Conservation (phyloP, 2,797 vertebrate species). For the Bradypodion ventrale region DNA sequence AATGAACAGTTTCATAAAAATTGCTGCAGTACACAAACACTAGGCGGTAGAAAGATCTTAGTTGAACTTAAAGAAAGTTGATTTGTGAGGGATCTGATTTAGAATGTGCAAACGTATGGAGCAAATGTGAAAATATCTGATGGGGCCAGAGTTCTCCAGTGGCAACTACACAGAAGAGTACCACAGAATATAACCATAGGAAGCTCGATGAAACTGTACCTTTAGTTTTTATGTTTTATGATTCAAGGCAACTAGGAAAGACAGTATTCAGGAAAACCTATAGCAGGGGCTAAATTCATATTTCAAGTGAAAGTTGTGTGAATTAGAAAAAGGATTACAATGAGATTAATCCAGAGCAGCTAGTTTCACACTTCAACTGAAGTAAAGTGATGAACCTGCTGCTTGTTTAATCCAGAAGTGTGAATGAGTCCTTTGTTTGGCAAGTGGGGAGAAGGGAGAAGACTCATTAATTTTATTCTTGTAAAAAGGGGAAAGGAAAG, state of each 20-base stretch:
- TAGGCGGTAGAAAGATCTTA: not conserved
- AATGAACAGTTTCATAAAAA: not conserved
- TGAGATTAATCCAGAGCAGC: slow-evolving; percentile 20
- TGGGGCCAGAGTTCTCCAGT: not conserved
- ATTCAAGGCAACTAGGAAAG: not conserved
- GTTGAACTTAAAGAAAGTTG: not conserved
- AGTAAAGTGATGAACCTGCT: slow-evolving; percentile 12
- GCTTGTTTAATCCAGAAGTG: slow-evolving; percentile 15
- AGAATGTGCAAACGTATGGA: not conserved
- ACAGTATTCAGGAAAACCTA: not conserved
- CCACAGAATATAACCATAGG: not conserved
- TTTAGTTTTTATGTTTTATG: not conserved
- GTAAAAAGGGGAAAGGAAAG: not conserved
- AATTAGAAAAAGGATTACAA: slow-evolving; percentile 17
- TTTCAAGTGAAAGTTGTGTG: slow-evolving; percentile 4
- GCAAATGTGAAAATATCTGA: not conserved
- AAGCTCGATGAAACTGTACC: not conserved
- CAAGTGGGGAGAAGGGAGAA: not conserved
- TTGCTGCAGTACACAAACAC: not conserved
- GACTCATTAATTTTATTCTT: slow-evolving; percentile 17
- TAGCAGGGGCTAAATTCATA: not conserved
- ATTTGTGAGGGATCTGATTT: not conserved
- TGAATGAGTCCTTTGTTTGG: not conserved
- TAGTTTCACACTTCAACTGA: slow-evolving; percentile 35
- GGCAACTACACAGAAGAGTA: not conserved